Percentiles rank a stretch among this genome's conserved stretches.
phyloP scores from a whole-genome alignment of 2,797 vertebrate genomes.

The Ammospiza maritima region DNA sequence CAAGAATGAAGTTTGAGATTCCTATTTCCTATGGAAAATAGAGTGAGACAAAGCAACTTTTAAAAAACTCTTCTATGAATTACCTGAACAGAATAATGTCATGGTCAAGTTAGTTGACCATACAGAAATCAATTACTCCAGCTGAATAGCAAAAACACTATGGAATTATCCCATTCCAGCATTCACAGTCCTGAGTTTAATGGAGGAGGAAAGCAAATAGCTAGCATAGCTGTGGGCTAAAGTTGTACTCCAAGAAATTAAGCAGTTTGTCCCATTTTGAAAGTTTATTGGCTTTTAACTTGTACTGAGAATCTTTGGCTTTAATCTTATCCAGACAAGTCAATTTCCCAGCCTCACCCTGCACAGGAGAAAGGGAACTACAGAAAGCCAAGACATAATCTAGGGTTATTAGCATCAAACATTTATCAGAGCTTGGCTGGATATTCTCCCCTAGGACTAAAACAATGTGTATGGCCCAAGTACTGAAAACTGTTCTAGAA shows the following conservation, averaged over 20 bases:
- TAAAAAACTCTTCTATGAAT: not conserved
- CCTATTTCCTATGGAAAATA: not conserved
- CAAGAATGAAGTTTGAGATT: not conserved
- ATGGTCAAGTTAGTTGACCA: not conserved
- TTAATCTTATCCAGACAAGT: conserved; percentile 27
- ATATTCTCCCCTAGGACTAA: not conserved
- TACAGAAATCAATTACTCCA: not conserved
- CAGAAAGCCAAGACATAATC: conserved; percentile 12
- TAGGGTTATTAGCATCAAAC: conserved; percentile 5
- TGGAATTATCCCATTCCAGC: not conserved
- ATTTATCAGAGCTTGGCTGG: conserved; percentile 24
- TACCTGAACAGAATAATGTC: not conserved
- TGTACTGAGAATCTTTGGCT: not conserved
- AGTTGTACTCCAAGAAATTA: conserved; percentile 9
- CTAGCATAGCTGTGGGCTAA: conserved; percentile 10
- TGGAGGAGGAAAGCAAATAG: not conserved
- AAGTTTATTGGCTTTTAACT: conserved; percentile 41
- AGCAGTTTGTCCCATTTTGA: not conserved
- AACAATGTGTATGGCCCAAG: not conserved
- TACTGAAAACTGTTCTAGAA: not conserved
- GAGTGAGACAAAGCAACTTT: not conserved
- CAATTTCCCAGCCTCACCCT: not conserved
- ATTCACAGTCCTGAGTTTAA: not conserved
- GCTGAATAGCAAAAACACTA: not conserved
- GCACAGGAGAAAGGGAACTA: conserved; percentile 3